Evolutionary conservation across 2,797 vertebrate species (phyloP).

Genomic region (Gastrophryne carolinensis): DNA sequence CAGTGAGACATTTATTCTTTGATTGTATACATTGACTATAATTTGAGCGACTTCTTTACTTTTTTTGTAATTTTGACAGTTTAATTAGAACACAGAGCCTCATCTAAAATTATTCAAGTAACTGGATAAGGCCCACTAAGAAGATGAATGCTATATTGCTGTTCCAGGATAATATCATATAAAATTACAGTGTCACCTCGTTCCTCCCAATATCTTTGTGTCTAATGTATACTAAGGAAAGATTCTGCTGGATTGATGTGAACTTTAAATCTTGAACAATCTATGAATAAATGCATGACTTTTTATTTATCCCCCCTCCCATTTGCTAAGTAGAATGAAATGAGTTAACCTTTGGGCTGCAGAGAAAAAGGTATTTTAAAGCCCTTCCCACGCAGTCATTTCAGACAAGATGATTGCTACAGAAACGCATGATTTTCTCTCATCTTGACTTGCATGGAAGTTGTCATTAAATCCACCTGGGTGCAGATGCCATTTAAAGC

Average conservation of each 20-base stretch:
- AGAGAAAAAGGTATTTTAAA: constrained; percentile 33
- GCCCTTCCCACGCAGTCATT: constrained; percentile 43
- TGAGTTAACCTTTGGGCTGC: constrained; percentile 43
- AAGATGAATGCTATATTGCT: not conserved
- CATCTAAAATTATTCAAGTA: no score
- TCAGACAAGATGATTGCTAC: constrained; percentile 46
- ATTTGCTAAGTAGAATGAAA: constrained; percentile 23
- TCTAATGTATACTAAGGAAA: constrained; percentile 23
- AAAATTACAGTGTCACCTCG: not conserved
- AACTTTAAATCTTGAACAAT: constrained; percentile 23
- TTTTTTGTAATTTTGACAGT: not conserved
- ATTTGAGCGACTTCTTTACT: no score
- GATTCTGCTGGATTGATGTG: constrained; percentile 31
- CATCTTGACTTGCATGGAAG: constrained; percentile 1
- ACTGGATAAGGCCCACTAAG: not conserved
- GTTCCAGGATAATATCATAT: not conserved
- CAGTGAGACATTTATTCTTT: no score
- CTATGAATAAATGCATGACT: constrained; percentile 40
- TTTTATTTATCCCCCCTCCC: not conserved
- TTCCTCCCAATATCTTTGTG: constrained; percentile 1
- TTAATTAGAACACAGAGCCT: not conserved
- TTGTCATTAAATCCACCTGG: constrained; percentile 36
- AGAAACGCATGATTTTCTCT: constrained; percentile 35
- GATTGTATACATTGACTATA: no score
- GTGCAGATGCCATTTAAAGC: not conserved